phyloP scores from a whole-genome alignment of 1,140 invertebrate species.

The Drosophila ficusphila region DNA sequence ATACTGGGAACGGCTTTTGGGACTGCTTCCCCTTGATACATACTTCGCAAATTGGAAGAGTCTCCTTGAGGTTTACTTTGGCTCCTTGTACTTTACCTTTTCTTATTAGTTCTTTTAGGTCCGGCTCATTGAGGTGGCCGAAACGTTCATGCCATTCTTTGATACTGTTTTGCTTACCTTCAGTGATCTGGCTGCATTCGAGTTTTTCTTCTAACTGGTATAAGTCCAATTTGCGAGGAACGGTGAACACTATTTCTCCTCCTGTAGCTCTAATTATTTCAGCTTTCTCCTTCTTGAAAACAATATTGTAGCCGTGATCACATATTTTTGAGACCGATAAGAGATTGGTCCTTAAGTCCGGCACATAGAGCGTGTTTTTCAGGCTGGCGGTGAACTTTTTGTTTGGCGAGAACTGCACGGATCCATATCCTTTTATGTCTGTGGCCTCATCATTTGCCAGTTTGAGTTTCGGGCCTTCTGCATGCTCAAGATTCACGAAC shows the following conservation, averaged over 20 bases:
- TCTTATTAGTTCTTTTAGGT: conserved; percentile 16
- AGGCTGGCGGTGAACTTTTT: conserved; percentile 6
- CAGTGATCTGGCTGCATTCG: neutral
- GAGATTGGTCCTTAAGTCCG: neutral
- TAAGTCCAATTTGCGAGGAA: conserved; percentile 1
- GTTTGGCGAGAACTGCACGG: conserved; percentile 1
- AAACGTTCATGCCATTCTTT: conserved; percentile 27
- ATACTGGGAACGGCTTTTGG: neutral
- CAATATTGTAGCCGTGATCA: conserved; percentile 3
- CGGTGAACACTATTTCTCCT: conserved; percentile 8
- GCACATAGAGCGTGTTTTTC: neutral
- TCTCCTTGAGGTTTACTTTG: neutral
- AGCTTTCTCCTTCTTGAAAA: conserved; percentile 3
- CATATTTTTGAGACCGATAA: conserved; percentile 6
- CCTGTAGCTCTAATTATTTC: neutral
- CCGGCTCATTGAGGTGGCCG: conserved; percentile 8
- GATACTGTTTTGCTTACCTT: neutral
- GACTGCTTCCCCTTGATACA: conserved; percentile 17
- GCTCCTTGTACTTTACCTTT: conserved; percentile 8
- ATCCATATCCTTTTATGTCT: neutral
- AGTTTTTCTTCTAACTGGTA: conserved; percentile 2
- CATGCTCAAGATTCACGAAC: neutral
- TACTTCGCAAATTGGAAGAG: conserved; percentile 20
- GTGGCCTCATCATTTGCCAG: neutral
- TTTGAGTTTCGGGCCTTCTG: neutral